Base-by-base conservation (phyloP, 2,888 invertebrate species). In the Melanargia galathea region DNA sequence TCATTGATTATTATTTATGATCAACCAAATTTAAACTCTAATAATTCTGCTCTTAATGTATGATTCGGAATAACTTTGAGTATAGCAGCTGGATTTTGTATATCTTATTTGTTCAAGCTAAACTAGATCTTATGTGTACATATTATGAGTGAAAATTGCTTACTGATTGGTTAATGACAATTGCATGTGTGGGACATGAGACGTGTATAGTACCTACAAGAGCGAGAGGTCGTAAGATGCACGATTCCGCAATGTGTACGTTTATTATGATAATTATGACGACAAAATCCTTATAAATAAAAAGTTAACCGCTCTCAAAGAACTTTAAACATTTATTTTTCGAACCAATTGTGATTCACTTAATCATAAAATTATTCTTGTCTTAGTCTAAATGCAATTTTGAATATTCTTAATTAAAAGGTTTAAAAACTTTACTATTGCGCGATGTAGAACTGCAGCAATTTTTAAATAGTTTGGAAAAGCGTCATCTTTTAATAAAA, bases 251-350 rank as follows among this genome's bases (percentile, higher is more conserved):
- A 82, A 84, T 83, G 81, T 82, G 80, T 84, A 74, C 74, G 76
- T 79, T 84, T 85, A 84, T 83, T 84, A 85, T 84, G 82, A 83
- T 86, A 84, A 87, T 73, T 86, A 82, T 81, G 77, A 81, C 72
- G 77, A 83, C 80, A 83, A 85, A 82, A 85, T 84, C 77, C 75
- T 81, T 82, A 81, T 80, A 30, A 30, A 78, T 75, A 72, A 71
- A 66, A 76, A 77, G 76, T 73, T 73, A 72, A 69, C 70, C 71
- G 70, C 69, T 73, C 61, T 58, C 51, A 55, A 66, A 65, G 64
- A 45, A 1, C 6, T 26, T 20, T 20, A 22, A 6, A 11, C 8
- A 46, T 45, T 45, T 18, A 11, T 38, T 16, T 16, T 16, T 45
- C 18, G 8, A 30, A n/a, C 8, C 30, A 30, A 30, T 6, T 30